Evolutionary conservation across 2,113 vertebrate genomes (phyloP).

Genomic region (Meleagris gallopavo): DNA sequence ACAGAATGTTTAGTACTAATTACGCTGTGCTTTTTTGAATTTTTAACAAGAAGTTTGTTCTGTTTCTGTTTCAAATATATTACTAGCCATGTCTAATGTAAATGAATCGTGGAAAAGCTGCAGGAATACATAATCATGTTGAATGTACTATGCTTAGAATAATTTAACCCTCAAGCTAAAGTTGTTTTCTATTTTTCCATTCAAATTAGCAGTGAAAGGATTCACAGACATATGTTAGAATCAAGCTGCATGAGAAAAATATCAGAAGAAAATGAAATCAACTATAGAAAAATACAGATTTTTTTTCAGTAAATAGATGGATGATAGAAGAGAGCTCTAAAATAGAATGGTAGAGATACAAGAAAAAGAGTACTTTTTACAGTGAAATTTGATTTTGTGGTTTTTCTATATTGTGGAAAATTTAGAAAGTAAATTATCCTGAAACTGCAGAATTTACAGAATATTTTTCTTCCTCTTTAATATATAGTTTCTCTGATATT

Average conservation of each 20-base stretch:
- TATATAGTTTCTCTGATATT: neutral
- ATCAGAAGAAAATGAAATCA: neutral
- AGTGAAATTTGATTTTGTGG: neutral
- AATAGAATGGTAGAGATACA: neutral
- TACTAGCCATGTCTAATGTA: neutral
- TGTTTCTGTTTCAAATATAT: neutral
- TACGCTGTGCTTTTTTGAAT: neutral
- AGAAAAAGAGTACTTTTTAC: neutral
- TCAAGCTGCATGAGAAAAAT: neutral
- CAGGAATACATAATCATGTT: neutral
- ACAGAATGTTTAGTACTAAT: neutral
- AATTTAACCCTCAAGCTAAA: conserved; percentile 34
- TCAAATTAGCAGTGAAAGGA: conserved; percentile 7
- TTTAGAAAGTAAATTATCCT: neutral
- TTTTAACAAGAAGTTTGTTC: neutral
- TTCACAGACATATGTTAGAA: neutral
- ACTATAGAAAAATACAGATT: too few relatives aligned
- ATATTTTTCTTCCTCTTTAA: neutral
- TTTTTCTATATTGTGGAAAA: neutral
- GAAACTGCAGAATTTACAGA: neutral
- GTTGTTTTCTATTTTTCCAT: neutral
- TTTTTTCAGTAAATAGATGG: neutral
- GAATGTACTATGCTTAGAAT: neutral
- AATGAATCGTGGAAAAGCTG: neutral
- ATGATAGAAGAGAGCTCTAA: neutral